Evolutionary conservation across 2,888 invertebrate genomes (phyloP).

Genomic region (Nowickia ferox): DNA sequence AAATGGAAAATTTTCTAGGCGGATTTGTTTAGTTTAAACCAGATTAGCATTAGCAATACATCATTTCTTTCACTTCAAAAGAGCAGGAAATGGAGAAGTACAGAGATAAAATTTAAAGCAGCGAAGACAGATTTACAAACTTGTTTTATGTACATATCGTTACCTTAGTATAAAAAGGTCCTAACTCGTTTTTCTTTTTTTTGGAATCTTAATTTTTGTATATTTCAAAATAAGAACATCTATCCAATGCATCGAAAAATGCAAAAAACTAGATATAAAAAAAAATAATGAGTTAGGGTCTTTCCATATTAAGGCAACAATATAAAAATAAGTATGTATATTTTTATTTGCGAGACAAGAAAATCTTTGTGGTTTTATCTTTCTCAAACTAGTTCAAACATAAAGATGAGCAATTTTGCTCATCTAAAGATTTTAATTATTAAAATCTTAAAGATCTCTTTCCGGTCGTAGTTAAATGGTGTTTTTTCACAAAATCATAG

Average conservation of each 20-base stretch:
- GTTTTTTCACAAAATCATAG: background rate
- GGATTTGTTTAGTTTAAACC: slow-evolving; percentile 22
- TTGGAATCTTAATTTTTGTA: too few species aligned
- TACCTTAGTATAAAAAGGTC: too few species aligned
- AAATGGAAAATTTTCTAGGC: background rate
- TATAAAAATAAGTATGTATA: too few species aligned
- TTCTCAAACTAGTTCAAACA: slow-evolving; percentile 7
- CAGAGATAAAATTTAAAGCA: background rate
- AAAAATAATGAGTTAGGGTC: too few species aligned
- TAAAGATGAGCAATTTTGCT: slow-evolving; percentile 25
- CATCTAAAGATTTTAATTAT: slow-evolving; percentile 13
- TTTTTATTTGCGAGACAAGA: background rate
- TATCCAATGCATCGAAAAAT: too few species aligned
- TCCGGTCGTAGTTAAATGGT: slow-evolving; percentile 47
- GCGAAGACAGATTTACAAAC: background rate
- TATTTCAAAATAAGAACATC: too few species aligned
- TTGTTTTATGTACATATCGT: too few species aligned
- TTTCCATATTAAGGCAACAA: too few species aligned
- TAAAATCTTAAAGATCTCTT: slow-evolving; percentile 45
- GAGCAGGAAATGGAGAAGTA: background rate
- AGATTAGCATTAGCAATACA: slow-evolving; percentile 8
- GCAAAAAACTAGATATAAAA: too few species aligned
- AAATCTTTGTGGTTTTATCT: background rate
- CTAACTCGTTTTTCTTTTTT: too few species aligned
- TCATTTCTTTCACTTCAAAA: background rate